phyloP scores from a whole-genome alignment of 2,113 vertebrate genomes.

The Erinaceus europaeus region DNA sequence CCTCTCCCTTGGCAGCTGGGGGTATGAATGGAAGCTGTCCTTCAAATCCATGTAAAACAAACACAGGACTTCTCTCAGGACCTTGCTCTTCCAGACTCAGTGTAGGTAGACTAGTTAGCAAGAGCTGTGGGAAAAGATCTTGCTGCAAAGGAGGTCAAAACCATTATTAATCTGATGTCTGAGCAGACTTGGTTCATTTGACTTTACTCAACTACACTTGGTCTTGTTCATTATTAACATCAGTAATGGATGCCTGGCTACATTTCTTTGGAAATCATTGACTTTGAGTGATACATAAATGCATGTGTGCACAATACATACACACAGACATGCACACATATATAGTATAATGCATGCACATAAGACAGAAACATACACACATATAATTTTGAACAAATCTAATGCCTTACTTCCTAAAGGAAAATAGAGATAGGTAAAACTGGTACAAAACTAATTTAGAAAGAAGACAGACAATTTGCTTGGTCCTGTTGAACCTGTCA shows the following conservation, averaged over 20 bases:
- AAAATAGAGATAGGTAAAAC: neutral
- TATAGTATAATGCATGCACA: neutral
- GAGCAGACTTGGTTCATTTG: neutral
- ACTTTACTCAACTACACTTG: neutral
- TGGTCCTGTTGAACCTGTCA: neutral
- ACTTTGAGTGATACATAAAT: neutral
- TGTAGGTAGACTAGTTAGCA: neutral
- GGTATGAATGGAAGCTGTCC: neutral
- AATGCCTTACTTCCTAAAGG: neutral
- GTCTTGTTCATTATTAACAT: neutral
- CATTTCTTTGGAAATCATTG: constrained; percentile 22
- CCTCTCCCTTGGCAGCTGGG: neutral
- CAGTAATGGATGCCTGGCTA: neutral
- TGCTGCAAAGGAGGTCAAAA: neutral
- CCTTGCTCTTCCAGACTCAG: neutral
- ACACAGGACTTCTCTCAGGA: neutral
- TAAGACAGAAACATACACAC: neutral
- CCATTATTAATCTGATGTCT: neutral
- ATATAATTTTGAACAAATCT: neutral
- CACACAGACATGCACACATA: neutral
- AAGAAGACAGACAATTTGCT: neutral
- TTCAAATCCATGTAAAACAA: neutral
- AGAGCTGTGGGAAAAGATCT: neutral
- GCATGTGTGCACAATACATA: neutral
- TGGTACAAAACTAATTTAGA: neutral